phyloP scores from a whole-genome alignment of 1,140 invertebrate species.

The Galleria mellonella region DNA sequence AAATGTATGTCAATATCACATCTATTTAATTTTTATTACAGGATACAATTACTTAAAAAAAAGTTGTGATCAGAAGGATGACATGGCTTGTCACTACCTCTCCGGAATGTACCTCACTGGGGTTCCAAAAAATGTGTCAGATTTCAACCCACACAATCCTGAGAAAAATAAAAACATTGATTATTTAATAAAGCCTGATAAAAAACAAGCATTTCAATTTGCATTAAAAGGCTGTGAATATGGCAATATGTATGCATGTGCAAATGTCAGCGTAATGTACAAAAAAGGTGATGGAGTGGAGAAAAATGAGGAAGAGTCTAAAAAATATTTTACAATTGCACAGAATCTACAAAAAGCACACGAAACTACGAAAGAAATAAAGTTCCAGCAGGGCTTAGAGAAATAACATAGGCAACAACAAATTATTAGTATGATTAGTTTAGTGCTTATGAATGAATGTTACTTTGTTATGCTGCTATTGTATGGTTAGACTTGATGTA shows the following conservation, averaged over 20 bases:
- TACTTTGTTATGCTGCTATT: too few species aligned
- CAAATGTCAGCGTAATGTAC: conserved; percentile 91
- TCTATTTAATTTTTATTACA: conserved; percentile 22
- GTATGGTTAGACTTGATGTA: too few species aligned
- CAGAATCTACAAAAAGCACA: conserved; percentile 81
- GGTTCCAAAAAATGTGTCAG: conserved; percentile 70
- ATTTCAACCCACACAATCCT: conserved; percentile 49
- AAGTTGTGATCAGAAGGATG: conserved; percentile 80
- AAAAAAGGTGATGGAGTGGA: conserved; percentile 81
- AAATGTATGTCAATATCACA: background rate
- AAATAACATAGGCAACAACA: background rate
- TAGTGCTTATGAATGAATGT: too few species aligned
- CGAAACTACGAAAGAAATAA: conserved; percentile 75
- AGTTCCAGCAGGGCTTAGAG: conserved; percentile 80
- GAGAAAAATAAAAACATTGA: conserved; percentile 65
- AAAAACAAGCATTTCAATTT: conserved; percentile 84
- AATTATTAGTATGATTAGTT: too few species aligned
- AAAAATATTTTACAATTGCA: conserved; percentile 82
- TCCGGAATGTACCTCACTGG: conserved; percentile 86
- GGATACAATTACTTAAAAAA: conserved; percentile 82
- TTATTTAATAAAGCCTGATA: conserved; percentile 80
- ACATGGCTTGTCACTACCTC: conserved; percentile 86
- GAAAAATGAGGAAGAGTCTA: conserved; percentile 81
- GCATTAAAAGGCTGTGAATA: conserved; percentile 85
- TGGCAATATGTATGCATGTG: conserved; percentile 89